phyloP scores from a whole-genome alignment of 2,888 invertebrate species.

The Megaustenia siamemsis region DNA sequence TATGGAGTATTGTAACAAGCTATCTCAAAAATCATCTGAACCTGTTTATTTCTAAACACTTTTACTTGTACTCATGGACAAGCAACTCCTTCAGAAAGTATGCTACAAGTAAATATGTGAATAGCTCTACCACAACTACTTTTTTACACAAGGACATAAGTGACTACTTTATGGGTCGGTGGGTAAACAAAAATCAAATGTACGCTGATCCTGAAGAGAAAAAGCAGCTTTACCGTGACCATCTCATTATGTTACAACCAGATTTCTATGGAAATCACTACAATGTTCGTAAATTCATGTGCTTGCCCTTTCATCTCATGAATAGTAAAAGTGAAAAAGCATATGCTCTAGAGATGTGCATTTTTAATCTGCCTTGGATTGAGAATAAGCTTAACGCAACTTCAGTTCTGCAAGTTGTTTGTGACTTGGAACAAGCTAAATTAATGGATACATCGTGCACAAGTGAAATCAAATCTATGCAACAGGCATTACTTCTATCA shows the following conservation, averaged over 20 bases:
- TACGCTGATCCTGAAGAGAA: constrained; percentile 36
- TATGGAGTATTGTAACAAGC: constrained; percentile 46
- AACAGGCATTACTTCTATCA: constrained; percentile 30
- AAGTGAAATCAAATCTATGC: constrained; percentile 29
- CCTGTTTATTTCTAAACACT: constrained; percentile 39
- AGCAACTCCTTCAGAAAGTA: constrained; percentile 11
- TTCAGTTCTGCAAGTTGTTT: constrained; percentile 52
- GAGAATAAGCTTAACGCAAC: constrained; percentile 47
- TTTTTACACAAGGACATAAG: constrained; percentile 40
- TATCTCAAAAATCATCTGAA: constrained; percentile 41
- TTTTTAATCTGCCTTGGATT: constrained; percentile 54
- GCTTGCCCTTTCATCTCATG: constrained; percentile 54
- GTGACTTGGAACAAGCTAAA: constrained; percentile 53
- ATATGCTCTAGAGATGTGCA: constrained; percentile 34
- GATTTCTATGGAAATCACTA: constrained; percentile 29
- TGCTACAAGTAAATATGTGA: constrained; percentile 29
- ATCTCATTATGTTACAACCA: constrained; percentile 52
- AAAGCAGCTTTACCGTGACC: constrained; percentile 27
- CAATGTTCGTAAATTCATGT: constrained; percentile 54
- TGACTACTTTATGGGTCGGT: constrained; percentile 51
- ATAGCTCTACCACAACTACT: background rate
- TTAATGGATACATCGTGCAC: constrained; percentile 31
- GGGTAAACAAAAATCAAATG: constrained; percentile 48
- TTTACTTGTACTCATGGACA: constrained; percentile 43
- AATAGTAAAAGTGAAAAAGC: constrained; percentile 21